Evolutionary conservation across 2,888 invertebrate genomes (phyloP).

Genomic region (Sceliomorpha sp.): DNA sequence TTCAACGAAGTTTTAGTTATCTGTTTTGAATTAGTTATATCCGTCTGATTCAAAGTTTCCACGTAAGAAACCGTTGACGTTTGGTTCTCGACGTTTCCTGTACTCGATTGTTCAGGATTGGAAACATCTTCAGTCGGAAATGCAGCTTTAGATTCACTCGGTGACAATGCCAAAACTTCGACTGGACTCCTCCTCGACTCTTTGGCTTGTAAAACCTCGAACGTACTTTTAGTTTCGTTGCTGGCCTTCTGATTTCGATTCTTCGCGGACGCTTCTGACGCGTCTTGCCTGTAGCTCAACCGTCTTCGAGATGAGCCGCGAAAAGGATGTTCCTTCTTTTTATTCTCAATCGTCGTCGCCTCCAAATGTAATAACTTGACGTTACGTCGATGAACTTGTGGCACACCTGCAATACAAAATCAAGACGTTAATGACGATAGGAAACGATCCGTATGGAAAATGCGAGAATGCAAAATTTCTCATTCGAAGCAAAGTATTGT

Average conservation of each 20-base stretch:
- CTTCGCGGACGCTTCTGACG: constrained; percentile 54
- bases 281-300: constrained; percentile 83
- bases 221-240: constrained; percentile 51
- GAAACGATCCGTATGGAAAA: no score
- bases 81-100: constrained; percentile 15
- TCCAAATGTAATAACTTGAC: constrained; percentile 67
- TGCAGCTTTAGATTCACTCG: constrained; percentile 22
- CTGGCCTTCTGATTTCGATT: constrained; percentile 47
- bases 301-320: constrained; percentile 82
- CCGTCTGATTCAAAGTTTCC: constrained; percentile 2
- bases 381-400: constrained; percentile 64
- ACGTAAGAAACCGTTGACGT: neutral
- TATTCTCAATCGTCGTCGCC: constrained; percentile 66
- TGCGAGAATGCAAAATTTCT: no score
- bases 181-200: constrained; percentile 41
- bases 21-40: neutral
- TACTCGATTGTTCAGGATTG: constrained; percentile 16
- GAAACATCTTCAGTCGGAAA: constrained; percentile 3
- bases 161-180: constrained; percentile 23
- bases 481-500: neutral
- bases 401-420: constrained; percentile 63
- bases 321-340: constrained; percentile 70
- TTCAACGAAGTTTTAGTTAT: constrained; percentile 13
- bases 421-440: constrained; percentile 18
- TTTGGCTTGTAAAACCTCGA: constrained; percentile 67